Evolutionary conservation across 1,140 invertebrate genomes (phyloP).

Genomic region (Colletes gigas): DNA sequence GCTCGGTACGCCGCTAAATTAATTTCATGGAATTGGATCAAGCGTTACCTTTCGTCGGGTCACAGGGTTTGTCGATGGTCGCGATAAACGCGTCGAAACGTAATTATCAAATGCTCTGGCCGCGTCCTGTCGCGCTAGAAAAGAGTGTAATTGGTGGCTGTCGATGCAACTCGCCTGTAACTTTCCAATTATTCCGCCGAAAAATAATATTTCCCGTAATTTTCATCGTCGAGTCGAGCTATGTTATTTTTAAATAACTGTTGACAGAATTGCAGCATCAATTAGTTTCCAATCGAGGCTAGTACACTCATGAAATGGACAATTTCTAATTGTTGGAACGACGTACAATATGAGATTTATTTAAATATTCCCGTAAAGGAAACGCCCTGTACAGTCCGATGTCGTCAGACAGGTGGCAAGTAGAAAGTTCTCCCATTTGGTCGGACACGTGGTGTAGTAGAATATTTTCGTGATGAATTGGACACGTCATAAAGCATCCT

Average conservation of each 20-base stretch:
- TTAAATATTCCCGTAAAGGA: too few species aligned
- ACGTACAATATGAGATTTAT: too few species aligned
- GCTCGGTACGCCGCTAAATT: slow-evolving; percentile 12
- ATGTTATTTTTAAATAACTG: too few species aligned
- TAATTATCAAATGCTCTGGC: neutral
- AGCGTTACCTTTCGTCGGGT: neutral
- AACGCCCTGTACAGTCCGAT: neutral
- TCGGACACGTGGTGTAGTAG: neutral
- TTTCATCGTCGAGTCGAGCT: too few species aligned
- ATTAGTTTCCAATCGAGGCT: too few species aligned
- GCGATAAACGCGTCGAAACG: slow-evolving; percentile 9
- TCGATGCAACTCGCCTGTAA: too few species aligned
- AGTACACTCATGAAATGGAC: too few species aligned
- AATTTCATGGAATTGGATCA: slow-evolving; percentile 19
- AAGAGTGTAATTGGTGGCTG: neutral
- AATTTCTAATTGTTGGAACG: too few species aligned
- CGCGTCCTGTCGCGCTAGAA: neutral
- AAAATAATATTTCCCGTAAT: too few species aligned
- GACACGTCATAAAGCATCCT: neutral
- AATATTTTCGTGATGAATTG: neutral
- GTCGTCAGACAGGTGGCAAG: neutral
- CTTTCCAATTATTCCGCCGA: too few species aligned
- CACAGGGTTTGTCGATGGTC: neutral
- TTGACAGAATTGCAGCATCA: too few species aligned
- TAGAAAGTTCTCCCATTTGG: neutral